Evolutionary conservation across 2,113 vertebrate species (phyloP), one percentile per base, ranked within the genome.

Genomic region (Ibidorhyncha struthersii): DNA sequence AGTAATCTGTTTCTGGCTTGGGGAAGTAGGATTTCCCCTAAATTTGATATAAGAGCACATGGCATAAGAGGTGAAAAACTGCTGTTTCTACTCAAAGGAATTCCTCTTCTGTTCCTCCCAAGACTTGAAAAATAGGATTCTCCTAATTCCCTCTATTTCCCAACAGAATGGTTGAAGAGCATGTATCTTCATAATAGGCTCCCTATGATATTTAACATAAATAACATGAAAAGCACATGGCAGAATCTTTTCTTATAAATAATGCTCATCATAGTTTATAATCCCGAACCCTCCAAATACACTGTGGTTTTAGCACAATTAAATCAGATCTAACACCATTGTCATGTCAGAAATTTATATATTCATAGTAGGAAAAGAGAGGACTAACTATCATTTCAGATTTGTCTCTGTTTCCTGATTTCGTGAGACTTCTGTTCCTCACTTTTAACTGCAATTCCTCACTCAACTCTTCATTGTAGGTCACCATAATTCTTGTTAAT

Each of bases 21-120:
- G n/a, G 27, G 52, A 82, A 21, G 76, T 88, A 71, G 88, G 45
- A 41, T 92, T 92, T 89, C 73, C 73, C 74, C 43, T 93, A 72
- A 71, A 91, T 86, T 95, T 80, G 71, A 10, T 77, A 93, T 49
- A 84, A 91, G 56, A 93, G 52, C 59, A 70, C 2, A 4, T 69
- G 86, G 43, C 49, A 59, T 89, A 83, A 82, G 82, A 97, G 85
- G 55, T 92, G 67, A 97, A 97, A 97, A 96, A 59, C 66, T 50
- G 82, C 23, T 32, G 4, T 78, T 95, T 93, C 53, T 93, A 50
- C 86, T 85, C 93, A 45, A 69, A 96, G 81, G 80, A 88, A 92
- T 95, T 92, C 14, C 14, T 5, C 17, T 72, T 56, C 36, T 29
- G 21, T 96, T 96, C 71, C 70, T 65, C 71, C 41, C 47, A 86